Evolutionary conservation across 2,888 invertebrate genomes (phyloP), one percentile per base, ranked within the genome.

Genomic region (Heliconius ismenius): DNA sequence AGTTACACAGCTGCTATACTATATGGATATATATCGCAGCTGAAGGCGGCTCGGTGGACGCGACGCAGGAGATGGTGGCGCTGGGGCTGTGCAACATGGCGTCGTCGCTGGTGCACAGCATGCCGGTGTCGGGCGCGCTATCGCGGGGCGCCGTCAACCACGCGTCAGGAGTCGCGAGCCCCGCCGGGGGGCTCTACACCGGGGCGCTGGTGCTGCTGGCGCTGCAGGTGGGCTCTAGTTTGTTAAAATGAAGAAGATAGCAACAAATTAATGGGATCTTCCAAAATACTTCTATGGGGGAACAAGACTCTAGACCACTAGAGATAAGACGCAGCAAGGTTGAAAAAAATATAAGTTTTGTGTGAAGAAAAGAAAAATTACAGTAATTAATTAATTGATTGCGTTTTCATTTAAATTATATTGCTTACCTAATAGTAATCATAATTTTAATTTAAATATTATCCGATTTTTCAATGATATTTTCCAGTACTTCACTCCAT

Each of bases 141-240:
- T 97, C 97, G 10, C 95, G 98, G 79, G 97, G 98, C 80, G 98
- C 98, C 79, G 98, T 99, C 54, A 98, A 98, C 94, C 98, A 98
- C 89, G 98, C 98, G 39, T 98, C 98, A 84, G 98, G 98, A 13
- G 98, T 98, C 4, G 96, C 96, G 86, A 97, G 98, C 60, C 97
- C 98, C 24, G 95, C 98, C 84, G 98, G 98, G 73, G 98, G 98
- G 2, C 94, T 98, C 72, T 97, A 97, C 86, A 98, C 98, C 73
- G 97, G 96, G 90, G 93, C 93, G 76, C 89, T 92, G 18, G 94
- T 94, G 79, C 85, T 93, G 83, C 88, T 94, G 43, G 89, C 93
- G 43, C 83, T 93, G 64, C 95, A 95, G 90, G 94, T 93, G 0
- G 32, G 39, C 39, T 39, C 32, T 32, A 32, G 7, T 32, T 32